phyloP scores from a whole-genome alignment of 2,113 vertebrate species.

The Delphinapterus leucas region DNA sequence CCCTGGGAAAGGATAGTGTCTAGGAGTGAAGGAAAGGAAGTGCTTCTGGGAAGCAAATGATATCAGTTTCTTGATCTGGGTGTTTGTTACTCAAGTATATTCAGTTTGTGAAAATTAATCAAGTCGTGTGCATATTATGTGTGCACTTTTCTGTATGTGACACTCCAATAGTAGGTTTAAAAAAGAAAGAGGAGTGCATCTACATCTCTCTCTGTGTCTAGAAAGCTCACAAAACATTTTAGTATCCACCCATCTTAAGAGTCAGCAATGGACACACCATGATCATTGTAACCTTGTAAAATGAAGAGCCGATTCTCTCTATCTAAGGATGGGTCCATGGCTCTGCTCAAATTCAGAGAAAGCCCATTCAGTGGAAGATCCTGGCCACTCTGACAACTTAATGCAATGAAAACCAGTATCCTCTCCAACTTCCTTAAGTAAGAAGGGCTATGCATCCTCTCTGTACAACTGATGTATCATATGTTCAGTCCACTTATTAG shows the following conservation, averaged over 20 bases:
- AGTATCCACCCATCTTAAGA: not conserved
- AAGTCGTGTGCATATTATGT: fast-evolving
- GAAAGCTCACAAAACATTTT: not conserved
- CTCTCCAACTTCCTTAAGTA: not conserved
- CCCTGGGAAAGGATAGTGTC: not conserved
- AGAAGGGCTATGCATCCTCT: not conserved
- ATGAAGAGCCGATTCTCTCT: not conserved
- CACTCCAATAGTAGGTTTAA: not conserved
- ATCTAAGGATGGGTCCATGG: not conserved
- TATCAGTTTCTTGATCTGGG: not conserved
- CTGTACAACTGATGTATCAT: not conserved
- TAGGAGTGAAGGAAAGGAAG: not conserved
- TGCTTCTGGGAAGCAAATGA: not conserved
- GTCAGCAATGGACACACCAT: not conserved
- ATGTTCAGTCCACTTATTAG: not conserved
- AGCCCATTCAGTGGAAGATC: not conserved
- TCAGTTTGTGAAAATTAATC: not conserved
- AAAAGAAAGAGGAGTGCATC: not conserved
- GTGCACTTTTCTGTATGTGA: not conserved
- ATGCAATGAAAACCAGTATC: conserved; percentile 17
- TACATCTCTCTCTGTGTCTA: not conserved
- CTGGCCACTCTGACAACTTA: conserved; percentile 53
- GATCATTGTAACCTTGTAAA: not conserved
- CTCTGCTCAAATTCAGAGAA: conserved; percentile 57
- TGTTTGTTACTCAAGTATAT: not conserved